Conservation (phyloP, 1,140 invertebrate genomes). For the Triops longicaudatus region DNA sequence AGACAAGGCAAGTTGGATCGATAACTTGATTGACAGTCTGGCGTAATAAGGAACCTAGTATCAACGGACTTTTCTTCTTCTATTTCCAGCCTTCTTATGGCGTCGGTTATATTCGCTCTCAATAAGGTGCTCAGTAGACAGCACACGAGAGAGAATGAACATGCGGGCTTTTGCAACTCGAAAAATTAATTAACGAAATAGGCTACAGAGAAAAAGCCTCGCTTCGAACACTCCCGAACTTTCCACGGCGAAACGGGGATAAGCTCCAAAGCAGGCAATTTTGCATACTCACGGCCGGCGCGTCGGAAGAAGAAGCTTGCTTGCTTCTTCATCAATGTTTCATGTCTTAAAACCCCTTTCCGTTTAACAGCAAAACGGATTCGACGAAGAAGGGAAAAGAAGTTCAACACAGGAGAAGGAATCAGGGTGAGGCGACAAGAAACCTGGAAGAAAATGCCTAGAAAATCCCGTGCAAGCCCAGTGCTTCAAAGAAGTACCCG, state of each 20-base stretch:
- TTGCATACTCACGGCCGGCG: constrained; percentile 1
- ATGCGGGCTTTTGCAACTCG: background rate
- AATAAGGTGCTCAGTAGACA: background rate
- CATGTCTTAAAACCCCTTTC: background rate
- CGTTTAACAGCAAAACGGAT: background rate
- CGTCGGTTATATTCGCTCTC: background rate
- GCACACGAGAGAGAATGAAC: background rate
- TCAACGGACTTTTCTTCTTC: constrained; percentile 11
- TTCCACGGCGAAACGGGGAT: background rate
- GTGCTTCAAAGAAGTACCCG: background rate
- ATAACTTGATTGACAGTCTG: constrained; percentile 12
- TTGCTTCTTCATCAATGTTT: constrained; percentile 3
- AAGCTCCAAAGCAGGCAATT: background rate
- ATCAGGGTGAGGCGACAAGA: background rate
- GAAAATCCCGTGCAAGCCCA: background rate
- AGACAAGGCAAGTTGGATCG: constrained; percentile 6
- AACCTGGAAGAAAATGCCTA: too few relatives aligned
- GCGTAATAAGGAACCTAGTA: constrained; percentile 7
- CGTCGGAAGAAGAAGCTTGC: background rate
- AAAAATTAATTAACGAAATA: background rate
- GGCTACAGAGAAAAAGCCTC: background rate
- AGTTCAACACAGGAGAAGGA: background rate
- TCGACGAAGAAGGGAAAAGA: background rate
- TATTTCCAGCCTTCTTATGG: background rate
- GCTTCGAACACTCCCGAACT: background rate